Evolutionary conservation across 1,140 invertebrate genomes (phyloP), one percentile per base, ranked within the genome.

Genomic region (Microplitis mediator): DNA sequence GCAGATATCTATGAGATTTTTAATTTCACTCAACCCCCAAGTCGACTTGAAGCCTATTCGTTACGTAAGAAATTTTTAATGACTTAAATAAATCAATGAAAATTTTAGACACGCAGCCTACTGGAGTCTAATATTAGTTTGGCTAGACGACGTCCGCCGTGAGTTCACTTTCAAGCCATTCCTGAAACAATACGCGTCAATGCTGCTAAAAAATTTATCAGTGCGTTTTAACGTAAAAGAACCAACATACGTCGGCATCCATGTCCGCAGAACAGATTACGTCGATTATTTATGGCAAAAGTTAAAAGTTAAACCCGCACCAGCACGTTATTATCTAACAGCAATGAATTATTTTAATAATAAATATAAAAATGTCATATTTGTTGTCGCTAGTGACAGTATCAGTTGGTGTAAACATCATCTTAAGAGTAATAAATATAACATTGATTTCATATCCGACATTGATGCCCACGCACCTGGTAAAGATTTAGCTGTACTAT

Each of bases 301-400:
- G 77, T 76, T 86, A 32, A 81, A 86, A 64, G 80, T 84, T 23
- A 77, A 82, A 9, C 86, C 90, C 9, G 90, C 90, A 0, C 87
- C 88, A 52, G 71, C 84, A n/a, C 80, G 78, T 4, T 92, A 89
- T 79, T 91, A 91, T 79, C 76, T 81, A 1, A 76, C 82, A 14
- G 90, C 90, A 4, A 91, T 91, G 88, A 77, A 87, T 69, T 88
- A 90, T 73, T 91, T 89, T 74, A 79, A 84, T 54, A 74, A 72
- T 23, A 90, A 90, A 77, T 91, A 88, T 75, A 69, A 72, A 8
- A 85, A 87, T 60, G 85, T 88, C 2, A 74, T 91, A 8, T 92
- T 92, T 78, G 76, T 91, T 31, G 86, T 91, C 3, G 87, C 90
- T 45, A 91, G 90, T 78, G 91, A 92, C 77, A 91, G 91, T 76